Base-by-base conservation (phyloP, 2,797 vertebrate genomes). In the Falco novaeseelandiae region DNA sequence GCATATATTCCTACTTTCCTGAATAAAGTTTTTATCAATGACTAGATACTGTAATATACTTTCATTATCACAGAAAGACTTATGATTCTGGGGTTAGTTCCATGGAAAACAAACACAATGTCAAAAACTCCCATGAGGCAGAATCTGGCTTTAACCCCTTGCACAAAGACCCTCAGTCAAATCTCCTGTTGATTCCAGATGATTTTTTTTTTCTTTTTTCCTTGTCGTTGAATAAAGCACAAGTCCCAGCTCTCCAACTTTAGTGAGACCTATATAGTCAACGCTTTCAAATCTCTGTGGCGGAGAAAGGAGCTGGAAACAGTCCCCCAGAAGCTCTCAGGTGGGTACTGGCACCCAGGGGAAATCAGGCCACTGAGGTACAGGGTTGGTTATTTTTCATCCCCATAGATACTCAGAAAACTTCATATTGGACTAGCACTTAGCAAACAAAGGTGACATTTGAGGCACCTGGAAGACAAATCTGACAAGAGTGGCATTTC, bases 391-490 rank as follows among this genome's bases (percentile, higher is more conserved):
- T 25, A 0, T 10, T 23, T 51, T 67, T 78, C 91, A 57, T 3
- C 34, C 34, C 52, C 12, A 0, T 29, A 82, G 73, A n/a, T 79
- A 48, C 42, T 95, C 58, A 93, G 77, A 78, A 94, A 88, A 58
- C 52, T 79, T 95, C 80, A 73, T 95, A 94, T 90, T 82, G 62
- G 46, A 11, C 87, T 65, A 87, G 55, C 54, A 52, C 42, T 86
- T 69, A 22, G 83, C 80, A 95, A 95, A 93, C 88, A 89, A 9
- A 48, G 49, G 73, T 95, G 95, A 94, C 86, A 94, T 94, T 93
- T 95, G 70, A 93, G 78, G 73, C 83, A 90, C 59, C 66, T 93
- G 62, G 51, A 78, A 96, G 80, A 57, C 85, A 90, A 72, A 95
- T 58, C 65, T 65, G 70, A 84, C 71, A 78, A 61, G 58, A 79